Evolutionary conservation across 2,888 invertebrate genomes (phyloP), one percentile per base, ranked within the genome.

Genomic region (Argynnis bischoffii): DNA sequence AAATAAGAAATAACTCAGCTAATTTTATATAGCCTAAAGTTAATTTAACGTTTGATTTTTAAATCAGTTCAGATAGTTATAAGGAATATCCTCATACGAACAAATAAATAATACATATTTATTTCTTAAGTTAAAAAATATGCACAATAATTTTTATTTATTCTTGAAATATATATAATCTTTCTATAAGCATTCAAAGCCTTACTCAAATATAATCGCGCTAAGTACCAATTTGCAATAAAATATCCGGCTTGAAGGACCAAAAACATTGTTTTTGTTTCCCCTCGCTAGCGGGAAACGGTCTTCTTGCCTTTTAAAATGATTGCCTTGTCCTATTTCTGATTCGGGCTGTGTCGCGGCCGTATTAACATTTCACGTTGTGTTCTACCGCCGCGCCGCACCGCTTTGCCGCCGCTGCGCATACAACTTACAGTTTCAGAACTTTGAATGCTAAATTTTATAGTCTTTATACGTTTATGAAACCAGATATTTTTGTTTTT

Each of bases 311-410:
- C 65, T 72, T 77, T 78, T 81, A 78, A 79, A 79, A 76, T 77
- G 76, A 79, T 80, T 76, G 78, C 75, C 72, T 71, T 74, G 77
- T 69, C 77, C 79, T 78, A 79, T 78, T 82, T 81, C 71, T 73
- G 74, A 78, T 78, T 78, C 76, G 75, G 77, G 73, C 74, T 76
- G 75, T 76, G 79, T 78, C 78, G 77, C 69, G 66, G 60, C 66
- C 64, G 69, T 78, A 78, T 82, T 81, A 81, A 84, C 79, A 78
- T 81, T 83, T 81, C 78, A 80, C 75, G 76, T 72, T 60, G 72
- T 70, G 71, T 71, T 73, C 66, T 68, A 68, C 66, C 72, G 68
- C 66, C 61, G 14, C 57, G 18, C 26, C 67, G 69, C 71, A 66
- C 61, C 61, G 41, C 35, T 14, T 48, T 18, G 51, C 68, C 72